A percentile compares a stretch with the other conserved stretches of the same genome.
phyloP scores from a whole-genome alignment of 2,888 invertebrate species.

The Cephus nigrinus region DNA sequence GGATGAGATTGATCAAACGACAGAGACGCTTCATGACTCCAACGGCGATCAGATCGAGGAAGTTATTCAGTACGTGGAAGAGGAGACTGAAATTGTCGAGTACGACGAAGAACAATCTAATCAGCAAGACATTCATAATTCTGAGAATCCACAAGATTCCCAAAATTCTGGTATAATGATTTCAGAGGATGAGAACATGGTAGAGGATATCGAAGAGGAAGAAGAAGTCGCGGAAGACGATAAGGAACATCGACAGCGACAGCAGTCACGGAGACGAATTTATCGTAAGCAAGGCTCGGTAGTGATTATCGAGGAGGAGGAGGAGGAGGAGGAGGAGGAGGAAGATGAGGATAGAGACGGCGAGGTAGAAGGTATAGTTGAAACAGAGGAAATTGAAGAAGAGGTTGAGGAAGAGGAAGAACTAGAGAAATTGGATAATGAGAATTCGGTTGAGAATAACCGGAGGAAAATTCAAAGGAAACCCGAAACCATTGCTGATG shows the following conservation, averaged over 20 bases:
- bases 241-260: constrained; percentile 62
- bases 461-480: constrained; percentile 25
- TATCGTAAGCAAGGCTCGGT: constrained; percentile 32
- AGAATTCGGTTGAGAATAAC: constrained; percentile 72
- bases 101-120: constrained; percentile 54
- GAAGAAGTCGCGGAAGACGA: constrained; percentile 34
- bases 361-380: not conserved
- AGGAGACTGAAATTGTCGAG: constrained; percentile 64
- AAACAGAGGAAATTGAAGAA: constrained; percentile 15
- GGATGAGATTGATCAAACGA: constrained; percentile 30
- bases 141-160: constrained; percentile 55
- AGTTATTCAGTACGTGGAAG: constrained; percentile 61
- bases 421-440: constrained; percentile 71
- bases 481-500: constrained; percentile 40
- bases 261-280: constrained; percentile 53
- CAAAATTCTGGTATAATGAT: constrained; percentile 58
- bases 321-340: constrained; percentile 44
- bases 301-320: constrained; percentile 58
- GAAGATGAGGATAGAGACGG: constrained; percentile 19
- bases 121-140: constrained; percentile 56
- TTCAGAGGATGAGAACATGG: constrained; percentile 24
- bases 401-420: constrained; percentile 12
- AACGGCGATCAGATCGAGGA: constrained; percentile 51
- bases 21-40: constrained; percentile 35
- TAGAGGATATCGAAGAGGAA: constrained; percentile 31